Percentiles rank a stretch among this genome's conserved stretches.
These are phyloP conservation scores for Thereva unica DNA, from an alignment of 2,888 invertebrate species.

Conservation along the genomic window DNA sequence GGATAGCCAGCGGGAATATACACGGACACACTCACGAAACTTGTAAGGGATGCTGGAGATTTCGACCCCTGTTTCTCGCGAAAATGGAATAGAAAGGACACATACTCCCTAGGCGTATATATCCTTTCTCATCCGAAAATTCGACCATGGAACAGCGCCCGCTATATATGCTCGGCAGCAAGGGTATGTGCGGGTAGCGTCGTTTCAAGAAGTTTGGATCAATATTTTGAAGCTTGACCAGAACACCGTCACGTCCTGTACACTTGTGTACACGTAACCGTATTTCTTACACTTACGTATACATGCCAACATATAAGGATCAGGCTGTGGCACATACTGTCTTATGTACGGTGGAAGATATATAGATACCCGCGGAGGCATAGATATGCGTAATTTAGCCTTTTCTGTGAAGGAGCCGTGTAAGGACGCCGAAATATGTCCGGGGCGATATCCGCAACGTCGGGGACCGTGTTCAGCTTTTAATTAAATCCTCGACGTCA, in stretches of 20 bases:
- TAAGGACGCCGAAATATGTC: conserved; percentile 41
- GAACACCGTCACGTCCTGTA: conserved; percentile 43
- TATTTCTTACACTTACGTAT: conserved; percentile 15
- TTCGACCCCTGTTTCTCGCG: conserved; percentile 43
- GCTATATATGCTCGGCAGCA: conserved; percentile 22
- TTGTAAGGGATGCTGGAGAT: conserved; percentile 39
- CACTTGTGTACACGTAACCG: conserved; percentile 42
- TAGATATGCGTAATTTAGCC: conserved; percentile 42
- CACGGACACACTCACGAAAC: conserved; percentile 38
- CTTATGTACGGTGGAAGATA: conserved; percentile 35
- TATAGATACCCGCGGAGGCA: conserved; percentile 39
- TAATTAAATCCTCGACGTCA: conserved; percentile 42
- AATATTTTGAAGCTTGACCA: conserved; percentile 44
- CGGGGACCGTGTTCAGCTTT: conserved; percentile 40
- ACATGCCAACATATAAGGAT: conserved; percentile 26
- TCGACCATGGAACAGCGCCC: conserved; percentile 10
- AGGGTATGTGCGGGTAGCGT: conserved; percentile 37
- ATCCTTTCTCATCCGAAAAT: conserved; percentile 20
- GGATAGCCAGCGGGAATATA: conserved; percentile 37
- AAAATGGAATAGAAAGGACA: conserved; percentile 40
- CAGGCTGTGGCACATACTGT: conserved; percentile 35
- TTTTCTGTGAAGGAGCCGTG: conserved; percentile 40
- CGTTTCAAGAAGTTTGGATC: conserved; percentile 44
- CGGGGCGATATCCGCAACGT: conserved; percentile 38
- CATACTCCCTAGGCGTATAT: conserved; percentile 41